Evolutionary conservation across 1,140 invertebrate species (phyloP).

Genomic region (Aphelenchoides fujianensis): DNA sequence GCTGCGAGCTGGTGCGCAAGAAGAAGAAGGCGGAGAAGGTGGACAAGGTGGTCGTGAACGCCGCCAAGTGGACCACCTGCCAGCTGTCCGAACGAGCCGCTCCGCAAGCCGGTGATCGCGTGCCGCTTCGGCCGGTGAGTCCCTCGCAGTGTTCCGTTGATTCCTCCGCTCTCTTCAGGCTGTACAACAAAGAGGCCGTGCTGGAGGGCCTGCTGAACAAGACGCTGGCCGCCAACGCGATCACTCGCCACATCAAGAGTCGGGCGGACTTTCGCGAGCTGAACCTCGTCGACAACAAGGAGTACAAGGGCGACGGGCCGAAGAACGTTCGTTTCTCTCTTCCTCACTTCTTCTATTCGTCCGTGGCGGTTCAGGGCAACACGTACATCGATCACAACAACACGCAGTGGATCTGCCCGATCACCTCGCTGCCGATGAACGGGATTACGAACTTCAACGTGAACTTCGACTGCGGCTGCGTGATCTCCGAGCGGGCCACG

Average conservation of each 20-base stretch:
- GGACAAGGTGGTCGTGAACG: constrained; percentile 84
- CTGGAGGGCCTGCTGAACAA: constrained; percentile 84
- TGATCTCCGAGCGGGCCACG: constrained; percentile 86
- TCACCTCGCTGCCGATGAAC: constrained; percentile 93
- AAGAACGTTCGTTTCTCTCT: constrained; percentile 70
- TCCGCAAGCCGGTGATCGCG: constrained; percentile 82
- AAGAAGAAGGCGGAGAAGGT: constrained; percentile 93
- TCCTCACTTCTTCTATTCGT: too few species aligned
- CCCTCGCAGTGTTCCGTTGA: too few species aligned
- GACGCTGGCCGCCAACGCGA: constrained; percentile 68
- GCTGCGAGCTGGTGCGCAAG: constrained; percentile 83
- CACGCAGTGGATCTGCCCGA: constrained; percentile 86
- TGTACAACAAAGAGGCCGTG: constrained; percentile 91
- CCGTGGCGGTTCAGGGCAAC: constrained; percentile 68
- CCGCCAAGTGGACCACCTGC: constrained; percentile 90
- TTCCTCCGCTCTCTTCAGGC: constrained; percentile 62
- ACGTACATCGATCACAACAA: constrained; percentile 73
- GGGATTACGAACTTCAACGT: constrained; percentile 80
- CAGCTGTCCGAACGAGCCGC: constrained; percentile 79
- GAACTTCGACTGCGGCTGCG: constrained; percentile 90
- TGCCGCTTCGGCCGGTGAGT: constrained; percentile 76
- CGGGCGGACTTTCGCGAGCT: constrained; percentile 87
- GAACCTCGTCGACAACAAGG: constrained; percentile 80
- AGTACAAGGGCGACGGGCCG: constrained; percentile 69
- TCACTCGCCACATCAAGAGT: constrained; percentile 76